Evolutionary conservation across 2,797 vertebrate genomes (phyloP).

Genomic region (Pangasius macronema): DNA sequence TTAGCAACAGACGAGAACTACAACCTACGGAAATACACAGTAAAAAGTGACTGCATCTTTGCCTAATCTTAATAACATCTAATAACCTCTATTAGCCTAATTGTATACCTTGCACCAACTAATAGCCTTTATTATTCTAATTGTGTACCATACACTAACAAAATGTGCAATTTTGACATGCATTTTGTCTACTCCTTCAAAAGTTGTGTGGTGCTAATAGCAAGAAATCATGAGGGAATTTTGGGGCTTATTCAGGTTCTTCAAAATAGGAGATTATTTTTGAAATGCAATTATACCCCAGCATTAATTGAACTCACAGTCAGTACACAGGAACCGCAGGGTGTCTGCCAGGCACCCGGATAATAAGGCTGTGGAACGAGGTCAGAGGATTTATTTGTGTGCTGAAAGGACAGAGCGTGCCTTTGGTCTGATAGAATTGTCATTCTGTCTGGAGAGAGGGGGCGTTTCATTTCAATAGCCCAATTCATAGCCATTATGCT

Average conservation of each 20-base stretch:
- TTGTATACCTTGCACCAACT: neutral
- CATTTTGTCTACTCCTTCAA: slow-evolving; percentile 26
- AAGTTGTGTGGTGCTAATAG: slow-evolving; percentile 19
- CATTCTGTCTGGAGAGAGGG: slow-evolving; percentile 32
- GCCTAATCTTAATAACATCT: neutral
- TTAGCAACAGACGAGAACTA: neutral
- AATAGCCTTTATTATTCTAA: neutral
- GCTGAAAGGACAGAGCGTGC: slow-evolving; percentile 44
- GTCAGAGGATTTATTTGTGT: slow-evolving; percentile 58
- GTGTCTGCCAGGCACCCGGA: slow-evolving; percentile 46
- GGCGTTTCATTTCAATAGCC: slow-evolving; percentile 40
- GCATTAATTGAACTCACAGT: slow-evolving; percentile 55
- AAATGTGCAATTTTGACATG: neutral
- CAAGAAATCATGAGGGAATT: slow-evolving; percentile 37
- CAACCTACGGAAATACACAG: neutral
- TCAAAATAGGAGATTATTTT: slow-evolving; percentile 53
- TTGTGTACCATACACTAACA: neutral
- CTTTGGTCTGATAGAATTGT: slow-evolving; percentile 53
- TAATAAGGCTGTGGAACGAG: slow-evolving; percentile 56
- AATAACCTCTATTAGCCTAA: neutral
- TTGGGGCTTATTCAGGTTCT: slow-evolving; percentile 25
- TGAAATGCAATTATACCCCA: slow-evolving; percentile 54
- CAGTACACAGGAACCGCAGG: slow-evolving; percentile 41
- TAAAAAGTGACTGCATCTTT: neutral
- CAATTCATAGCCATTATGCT: slow-evolving; percentile 47